Conservation (phyloP, 2,797 vertebrate genomes). For the Tinamus major region DNA sequence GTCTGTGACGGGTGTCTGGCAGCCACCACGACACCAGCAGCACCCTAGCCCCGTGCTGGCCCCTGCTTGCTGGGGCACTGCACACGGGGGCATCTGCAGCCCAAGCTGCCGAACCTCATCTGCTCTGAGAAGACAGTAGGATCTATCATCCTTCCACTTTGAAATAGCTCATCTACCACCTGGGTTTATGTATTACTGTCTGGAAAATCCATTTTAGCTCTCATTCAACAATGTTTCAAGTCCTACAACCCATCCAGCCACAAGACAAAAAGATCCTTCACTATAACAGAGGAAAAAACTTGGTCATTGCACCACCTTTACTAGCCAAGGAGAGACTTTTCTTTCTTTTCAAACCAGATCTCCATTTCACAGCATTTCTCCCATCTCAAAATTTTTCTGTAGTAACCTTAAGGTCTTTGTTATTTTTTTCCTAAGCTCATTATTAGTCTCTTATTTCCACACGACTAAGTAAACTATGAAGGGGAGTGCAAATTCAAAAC, state of each 20-base stretch:
- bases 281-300: rapidly evolving
- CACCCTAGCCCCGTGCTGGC: not conserved
- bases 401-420: not conserved
- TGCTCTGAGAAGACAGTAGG: not conserved
- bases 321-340: not conserved
- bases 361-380: not conserved
- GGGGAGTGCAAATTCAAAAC: too few species aligned
- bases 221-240: not conserved
- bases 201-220: not conserved
- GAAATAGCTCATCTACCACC: not conserved
- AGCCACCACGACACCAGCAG: not conserved
- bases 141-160: not conserved
- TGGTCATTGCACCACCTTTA: not conserved
- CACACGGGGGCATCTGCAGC: not conserved
- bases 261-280: not conserved
- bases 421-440: not conserved
- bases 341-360: not conserved
- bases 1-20: rapidly evolving
- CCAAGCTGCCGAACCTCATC: not conserved
- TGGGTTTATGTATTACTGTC: not conserved
- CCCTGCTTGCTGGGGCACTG: not conserved
- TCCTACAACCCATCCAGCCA: not conserved
- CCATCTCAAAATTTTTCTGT: not conserved
- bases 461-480: too few species aligned
- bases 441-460: not conserved